Conservation (phyloP, 2,888 invertebrate genomes). For the Brachyopa scutellaris region DNA sequence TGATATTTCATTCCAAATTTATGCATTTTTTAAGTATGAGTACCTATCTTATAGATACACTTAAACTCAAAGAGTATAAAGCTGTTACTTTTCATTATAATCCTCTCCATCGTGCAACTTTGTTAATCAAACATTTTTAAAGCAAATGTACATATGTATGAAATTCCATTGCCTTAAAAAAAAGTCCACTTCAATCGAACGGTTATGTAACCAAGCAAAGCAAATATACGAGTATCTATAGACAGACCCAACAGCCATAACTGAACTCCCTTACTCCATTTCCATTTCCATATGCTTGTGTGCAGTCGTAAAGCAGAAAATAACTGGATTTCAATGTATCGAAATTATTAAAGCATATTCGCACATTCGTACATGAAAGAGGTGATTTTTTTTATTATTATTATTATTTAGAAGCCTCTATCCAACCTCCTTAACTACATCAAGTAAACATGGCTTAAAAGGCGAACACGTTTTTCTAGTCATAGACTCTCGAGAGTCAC, state of each 20-base stretch:
- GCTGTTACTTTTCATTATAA: background rate
- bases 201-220: constrained; percentile 57
- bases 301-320: constrained; percentile 49
- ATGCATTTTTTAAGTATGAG: constrained; percentile 12
- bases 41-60: background rate
- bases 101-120: background rate
- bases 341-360: constrained; percentile 71
- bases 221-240: constrained; percentile 23
- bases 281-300: background rate
- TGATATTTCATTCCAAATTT: constrained; percentile 23
- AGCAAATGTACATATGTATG: constrained; percentile 15
- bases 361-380: constrained; percentile 42
- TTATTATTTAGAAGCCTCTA: constrained; percentile 51
- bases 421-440: constrained; percentile 54
- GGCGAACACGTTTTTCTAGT: constrained; percentile 70
- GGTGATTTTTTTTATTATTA: constrained; percentile 2
- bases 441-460: constrained; percentile 68
- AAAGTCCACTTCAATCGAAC: constrained; percentile 27
- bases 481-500: constrained; percentile 45
- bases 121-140: constrained; percentile 36
- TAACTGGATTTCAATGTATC: constrained; percentile 64
- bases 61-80: background rate
- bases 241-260: constrained; percentile 5
- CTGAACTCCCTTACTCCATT: constrained; percentile 8
- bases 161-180: constrained; percentile 23